Evolutionary conservation across 2,797 vertebrate species (phyloP).

Genomic region (Sebastes baramenuke): DNA sequence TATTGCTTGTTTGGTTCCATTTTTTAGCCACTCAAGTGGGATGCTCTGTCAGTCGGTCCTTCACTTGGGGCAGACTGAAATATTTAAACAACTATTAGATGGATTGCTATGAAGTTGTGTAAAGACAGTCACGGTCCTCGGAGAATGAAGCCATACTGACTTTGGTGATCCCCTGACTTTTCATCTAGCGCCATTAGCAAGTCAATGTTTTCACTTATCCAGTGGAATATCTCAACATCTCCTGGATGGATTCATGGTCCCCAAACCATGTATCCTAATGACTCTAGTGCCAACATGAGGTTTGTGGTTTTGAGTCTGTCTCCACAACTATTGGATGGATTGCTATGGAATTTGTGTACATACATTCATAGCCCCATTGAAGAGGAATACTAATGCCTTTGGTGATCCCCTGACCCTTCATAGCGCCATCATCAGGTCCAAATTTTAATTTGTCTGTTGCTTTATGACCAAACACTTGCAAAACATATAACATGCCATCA

Average conservation of each 20-base stretch:
- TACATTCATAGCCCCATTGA: fast-evolving
- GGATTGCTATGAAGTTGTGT: background rate
- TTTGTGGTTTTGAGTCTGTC: background rate
- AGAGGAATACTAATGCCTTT: background rate
- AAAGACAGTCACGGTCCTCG: background rate
- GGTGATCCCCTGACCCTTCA: no score
- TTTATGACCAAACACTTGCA: background rate
- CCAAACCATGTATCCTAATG: background rate
- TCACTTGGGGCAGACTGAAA: background rate
- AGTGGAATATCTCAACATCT: background rate
- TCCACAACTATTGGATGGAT: background rate
- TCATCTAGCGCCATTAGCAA: background rate
- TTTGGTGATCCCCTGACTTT: background rate
- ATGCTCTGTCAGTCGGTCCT: background rate
- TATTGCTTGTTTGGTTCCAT: background rate
- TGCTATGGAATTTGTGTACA: background rate
- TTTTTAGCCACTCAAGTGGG: background rate
- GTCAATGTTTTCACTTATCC: background rate
- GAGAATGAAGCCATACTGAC: background rate
- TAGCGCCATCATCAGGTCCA: background rate
- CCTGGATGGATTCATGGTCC: background rate
- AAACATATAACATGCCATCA: background rate
- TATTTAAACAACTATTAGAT: background rate
- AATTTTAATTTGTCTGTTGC: background rate
- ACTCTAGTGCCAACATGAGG: background rate